Percentiles rank a stretch among this genome's conserved stretches.
phyloP scores from a whole-genome alignment of 2,888 invertebrate species.

The Ephialtes manifestator region DNA sequence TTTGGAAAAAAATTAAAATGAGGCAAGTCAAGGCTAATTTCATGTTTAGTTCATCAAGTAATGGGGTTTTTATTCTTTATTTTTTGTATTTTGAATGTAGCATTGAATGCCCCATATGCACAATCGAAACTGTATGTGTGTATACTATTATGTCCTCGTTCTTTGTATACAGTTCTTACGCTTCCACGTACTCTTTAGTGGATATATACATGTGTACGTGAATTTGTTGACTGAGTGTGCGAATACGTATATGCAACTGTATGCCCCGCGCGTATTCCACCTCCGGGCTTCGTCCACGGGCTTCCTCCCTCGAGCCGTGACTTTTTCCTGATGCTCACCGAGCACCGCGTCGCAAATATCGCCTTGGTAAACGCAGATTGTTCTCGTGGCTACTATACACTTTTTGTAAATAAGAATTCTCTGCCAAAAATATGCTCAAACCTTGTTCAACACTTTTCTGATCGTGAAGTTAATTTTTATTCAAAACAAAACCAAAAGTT shows the following conservation, averaged over 20 bases:
- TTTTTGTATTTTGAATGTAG: not conserved
- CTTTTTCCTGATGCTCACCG: slow-evolving; percentile 32
- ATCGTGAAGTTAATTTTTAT: not conserved
- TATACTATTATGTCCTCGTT: slow-evolving; percentile 21
- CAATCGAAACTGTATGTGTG: slow-evolving; percentile 31
- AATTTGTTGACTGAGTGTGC: slow-evolving; percentile 3
- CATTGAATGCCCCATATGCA: slow-evolving; percentile 15
- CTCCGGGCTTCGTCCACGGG: slow-evolving; percentile 34
- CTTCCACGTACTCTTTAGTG: slow-evolving; percentile 26
- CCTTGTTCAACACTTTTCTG: not conserved
- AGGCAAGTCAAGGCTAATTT: too few species aligned
- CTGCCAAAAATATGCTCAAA: slow-evolving; percentile 4
- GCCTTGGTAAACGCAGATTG: slow-evolving; percentile 27
- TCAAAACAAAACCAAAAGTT: not conserved
- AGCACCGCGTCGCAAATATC: slow-evolving; percentile 15
- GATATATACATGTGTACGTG: slow-evolving; percentile 16
- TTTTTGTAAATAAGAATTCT: slow-evolving; percentile 8
- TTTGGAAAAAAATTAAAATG: not conserved
- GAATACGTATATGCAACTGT: slow-evolving; percentile 20
- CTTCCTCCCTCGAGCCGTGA: slow-evolving; percentile 39
- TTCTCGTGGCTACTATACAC: not conserved
- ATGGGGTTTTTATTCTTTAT: not conserved
- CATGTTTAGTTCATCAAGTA: not conserved
- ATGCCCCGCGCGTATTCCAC: slow-evolving; percentile 26
- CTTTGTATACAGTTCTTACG: slow-evolving; percentile 45